These are phyloP conservation scores for Prunella strophiata DNA, from an alignment of 2,797 vertebrate species.

Conservation along the genomic window DNA sequence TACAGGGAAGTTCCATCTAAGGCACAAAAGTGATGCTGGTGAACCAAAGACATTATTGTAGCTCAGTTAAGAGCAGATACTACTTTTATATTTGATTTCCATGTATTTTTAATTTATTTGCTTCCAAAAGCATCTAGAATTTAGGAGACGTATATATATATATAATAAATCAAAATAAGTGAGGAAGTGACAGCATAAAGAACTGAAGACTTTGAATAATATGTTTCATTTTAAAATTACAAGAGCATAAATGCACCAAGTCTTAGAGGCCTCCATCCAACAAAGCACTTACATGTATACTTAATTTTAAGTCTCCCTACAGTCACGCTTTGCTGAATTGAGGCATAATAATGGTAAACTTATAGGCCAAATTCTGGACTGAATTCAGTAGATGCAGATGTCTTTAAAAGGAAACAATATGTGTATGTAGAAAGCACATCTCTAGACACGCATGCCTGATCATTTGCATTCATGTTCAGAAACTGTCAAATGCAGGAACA, in stretches of 20 bases:
- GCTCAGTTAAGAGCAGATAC: not conserved
- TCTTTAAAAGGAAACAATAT: conserved; percentile 72
- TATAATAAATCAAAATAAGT: conserved; percentile 37
- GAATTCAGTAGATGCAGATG: conserved; percentile 65
- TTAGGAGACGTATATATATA: not conserved
- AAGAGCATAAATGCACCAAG: conserved; percentile 44
- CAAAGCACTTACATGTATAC: conserved; percentile 49
- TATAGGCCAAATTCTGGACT: conserved; percentile 58
- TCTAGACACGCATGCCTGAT: conserved; percentile 63
- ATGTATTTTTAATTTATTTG: conserved; percentile 1
- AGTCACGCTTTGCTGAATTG: conserved; percentile 62
- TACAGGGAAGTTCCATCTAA: not conserved
- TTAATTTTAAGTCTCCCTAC: conserved; percentile 45
- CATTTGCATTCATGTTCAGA: conserved; percentile 41
- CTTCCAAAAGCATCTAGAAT: not conserved
- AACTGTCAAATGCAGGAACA: conserved; percentile 15
- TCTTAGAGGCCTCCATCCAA: conserved; percentile 44
- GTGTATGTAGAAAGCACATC: conserved; percentile 49
- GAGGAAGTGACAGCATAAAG: conserved; percentile 40
- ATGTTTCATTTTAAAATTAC: conserved; percentile 48
- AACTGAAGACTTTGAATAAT: conserved; percentile 22
- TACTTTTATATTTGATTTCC: conserved; percentile 9
- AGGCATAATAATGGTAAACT: conserved; percentile 63
- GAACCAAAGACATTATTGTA: not conserved
- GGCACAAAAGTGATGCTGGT: not conserved